Evolutionary conservation across 1,140 invertebrate genomes (phyloP), one percentile per base, ranked within the genome.

Genomic region (Sinella curviseta): DNA sequence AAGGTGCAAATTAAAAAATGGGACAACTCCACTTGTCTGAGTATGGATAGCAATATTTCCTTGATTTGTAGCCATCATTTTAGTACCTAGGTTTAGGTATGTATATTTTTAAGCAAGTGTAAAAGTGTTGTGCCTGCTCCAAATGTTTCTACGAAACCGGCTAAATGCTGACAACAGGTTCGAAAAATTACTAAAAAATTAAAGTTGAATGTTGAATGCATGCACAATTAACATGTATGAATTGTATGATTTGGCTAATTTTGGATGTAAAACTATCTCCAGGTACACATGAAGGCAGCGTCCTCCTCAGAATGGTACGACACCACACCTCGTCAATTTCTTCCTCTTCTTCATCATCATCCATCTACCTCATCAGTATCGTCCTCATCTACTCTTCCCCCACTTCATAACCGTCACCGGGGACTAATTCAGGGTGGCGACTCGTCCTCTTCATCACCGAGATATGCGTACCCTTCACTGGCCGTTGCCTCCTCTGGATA

Each of bases 211-310:
- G 39, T 48, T 48, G 20, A 20, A 48, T 48, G 39, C 8, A 48
- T 48, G 39, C 30, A 70, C 14, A 60, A 14, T 60, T 60, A 60
- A 70, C 4, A 14, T 31, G 31, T 70, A 31, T 70, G 31, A 30
- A 70, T n/a, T 17, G 31, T 31, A 33, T 17, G 26, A 8, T 17
- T 17, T 17, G 12, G 30, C 31, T 14, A 31, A 30, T 8, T 14
- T 70, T 70, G 65, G 8, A 70, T 60, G 14, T n/a, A 60, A 60
- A 17, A 60, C n/a, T 60, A 4, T 60, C 24, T 60, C 24, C 24
- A 70, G 65, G 65, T 70, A 70, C 65, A 30, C 65, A 70, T 70
- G 65, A 70, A 70, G 65, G 65, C 65, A 70, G 57, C 57, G 57
- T 70, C 65, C 28, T 30, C 65, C 26, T 65, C 57, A 65, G 57